These are phyloP conservation scores for Balanococcus diminutus DNA, from an alignment of 2,888 invertebrate species.

Conservation along the genomic window DNA sequence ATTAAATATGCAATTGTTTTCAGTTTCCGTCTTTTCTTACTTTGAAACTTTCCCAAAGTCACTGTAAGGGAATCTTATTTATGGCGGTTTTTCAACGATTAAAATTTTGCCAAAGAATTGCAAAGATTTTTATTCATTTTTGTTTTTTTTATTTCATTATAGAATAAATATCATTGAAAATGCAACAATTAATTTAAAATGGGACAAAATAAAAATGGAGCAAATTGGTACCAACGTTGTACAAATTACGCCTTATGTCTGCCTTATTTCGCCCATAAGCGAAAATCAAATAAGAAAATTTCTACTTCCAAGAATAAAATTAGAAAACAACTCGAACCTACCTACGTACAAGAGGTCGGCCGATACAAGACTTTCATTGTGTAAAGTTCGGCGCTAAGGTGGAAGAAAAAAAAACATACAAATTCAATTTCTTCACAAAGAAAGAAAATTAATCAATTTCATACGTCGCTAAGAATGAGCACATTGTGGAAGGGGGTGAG, in stretches of 20 bases:
- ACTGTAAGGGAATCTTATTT: too few species aligned
- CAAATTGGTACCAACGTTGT: slow-evolving; percentile 19
- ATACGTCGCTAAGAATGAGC: slow-evolving; percentile 20
- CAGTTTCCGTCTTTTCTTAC: too few species aligned
- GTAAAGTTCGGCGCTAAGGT: not conserved
- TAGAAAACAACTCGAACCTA: not conserved
- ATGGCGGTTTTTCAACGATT: too few species aligned
- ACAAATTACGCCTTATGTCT: not conserved
- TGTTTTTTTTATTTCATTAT: too few species aligned
- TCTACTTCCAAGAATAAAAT: not conserved
- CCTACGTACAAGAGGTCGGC: slow-evolving; percentile 29
- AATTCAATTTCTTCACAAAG: slow-evolving; percentile 37
- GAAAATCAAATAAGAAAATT: slow-evolving; percentile 13
- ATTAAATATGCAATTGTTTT: too few species aligned
- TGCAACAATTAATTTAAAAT: not conserved
- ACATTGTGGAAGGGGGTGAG: not conserved
- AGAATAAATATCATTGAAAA: too few species aligned
- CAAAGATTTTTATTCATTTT: too few species aligned
- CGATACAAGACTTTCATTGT: slow-evolving; percentile 15
- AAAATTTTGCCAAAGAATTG: too few species aligned
- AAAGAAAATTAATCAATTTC: slow-evolving; percentile 36
- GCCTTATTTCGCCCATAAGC: not conserved
- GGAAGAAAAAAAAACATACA: slow-evolving; percentile 6
- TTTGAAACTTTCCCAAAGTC: too few species aligned
- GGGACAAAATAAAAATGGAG: not conserved